A percentile compares a stretch with the other conserved stretches of the same genome.
These are phyloP conservation scores for Lacanobia wlatinum DNA, from an alignment of 2,888 invertebrate genomes.

Conservation along the genomic window DNA sequence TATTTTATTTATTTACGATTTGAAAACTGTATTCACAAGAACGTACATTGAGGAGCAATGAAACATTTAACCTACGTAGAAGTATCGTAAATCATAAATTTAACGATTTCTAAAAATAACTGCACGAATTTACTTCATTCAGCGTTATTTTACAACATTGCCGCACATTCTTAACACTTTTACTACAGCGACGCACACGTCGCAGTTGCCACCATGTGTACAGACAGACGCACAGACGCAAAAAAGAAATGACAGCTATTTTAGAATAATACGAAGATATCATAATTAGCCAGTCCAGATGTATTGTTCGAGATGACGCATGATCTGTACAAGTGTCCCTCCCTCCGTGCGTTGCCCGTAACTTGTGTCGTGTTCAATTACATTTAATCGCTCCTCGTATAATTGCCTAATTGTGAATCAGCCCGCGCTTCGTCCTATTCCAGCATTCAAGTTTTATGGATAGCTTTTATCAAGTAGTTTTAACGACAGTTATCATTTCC, in stretches of 20 bases:
- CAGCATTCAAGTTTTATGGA: slow-evolving; percentile 51
- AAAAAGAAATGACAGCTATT: slow-evolving; percentile 34
- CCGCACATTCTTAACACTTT: slow-evolving; percentile 13
- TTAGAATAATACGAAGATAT: slow-evolving; percentile 30
- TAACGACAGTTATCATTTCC: slow-evolving; percentile 33
- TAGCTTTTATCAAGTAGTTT: slow-evolving; percentile 47
- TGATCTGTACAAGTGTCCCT: slow-evolving; percentile 64
- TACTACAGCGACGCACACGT: slow-evolving; percentile 4
- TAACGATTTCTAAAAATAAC: slow-evolving; percentile 57
- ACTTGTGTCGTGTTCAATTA: slow-evolving; percentile 87
- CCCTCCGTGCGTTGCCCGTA: slow-evolving; percentile 68
- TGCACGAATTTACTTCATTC: slow-evolving; percentile 49
- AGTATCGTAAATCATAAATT: slow-evolving; percentile 42
- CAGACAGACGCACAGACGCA: background rate
- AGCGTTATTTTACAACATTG: slow-evolving; percentile 30
- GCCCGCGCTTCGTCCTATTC: slow-evolving; percentile 67
- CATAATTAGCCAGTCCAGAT: slow-evolving; percentile 62
- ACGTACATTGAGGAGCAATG: slow-evolving; percentile 46
- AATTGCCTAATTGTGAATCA: slow-evolving; percentile 86
- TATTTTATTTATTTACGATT: slow-evolving; percentile 21
- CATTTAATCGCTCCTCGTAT: slow-evolving; percentile 88
- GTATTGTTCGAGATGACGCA: slow-evolving; percentile 76
- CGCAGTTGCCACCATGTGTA: slow-evolving; percentile 1
- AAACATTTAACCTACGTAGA: slow-evolving; percentile 45
- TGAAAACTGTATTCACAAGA: slow-evolving; percentile 40